Evolutionary conservation across 2,113 vertebrate genomes (phyloP), one percentile per base, ranked within the genome.

Genomic region (Maccullochella peelii): DNA sequence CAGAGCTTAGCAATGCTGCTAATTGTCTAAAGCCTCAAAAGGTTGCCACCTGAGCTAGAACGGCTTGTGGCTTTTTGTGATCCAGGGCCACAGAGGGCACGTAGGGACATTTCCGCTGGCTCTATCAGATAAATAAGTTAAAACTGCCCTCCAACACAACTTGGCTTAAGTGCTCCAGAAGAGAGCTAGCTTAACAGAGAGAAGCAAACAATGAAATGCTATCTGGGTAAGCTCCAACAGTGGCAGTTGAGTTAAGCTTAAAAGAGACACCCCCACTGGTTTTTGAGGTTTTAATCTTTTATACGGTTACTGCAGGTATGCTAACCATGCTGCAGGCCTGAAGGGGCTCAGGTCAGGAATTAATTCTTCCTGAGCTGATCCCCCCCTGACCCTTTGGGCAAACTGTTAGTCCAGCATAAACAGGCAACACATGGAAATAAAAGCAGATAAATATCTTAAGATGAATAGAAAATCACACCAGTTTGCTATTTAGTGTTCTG

Each of bases 61-160:
- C 23, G 66, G 86, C 85, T 90, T 54, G 77, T 85, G 89, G 83
- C 85, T 75, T 89, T 89, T 87, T 86, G 61, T 79, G 55, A 88
- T 86, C 87, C 84, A 30, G 75, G 83, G 84, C 84, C 44, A 73
- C 27, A 10, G 84, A 82, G 88, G 89, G 85, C 85, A 88, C 72
- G 79, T 78, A 74, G 77, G 87, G 85, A 88, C 90, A 89, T 80
- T 93, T 92, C 90, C 69, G 27, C 54, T 72, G 54, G 69, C 87
- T 91, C 87, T 23, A 94, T 94, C 94, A 94, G 94, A 94, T 95
- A 93, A 93, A 89, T 86, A 71, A 82, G 82, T 89, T 93, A 89
- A 94, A 94, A 91, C 83, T 88, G 83, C 93, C 91, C 92, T 86
- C 87, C 20, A 91, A 94, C 91, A 79, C 91, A 92, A 86, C 75